phyloP scores from a whole-genome alignment of 1,140 invertebrate species.

The Drosophila novamexicana region DNA sequence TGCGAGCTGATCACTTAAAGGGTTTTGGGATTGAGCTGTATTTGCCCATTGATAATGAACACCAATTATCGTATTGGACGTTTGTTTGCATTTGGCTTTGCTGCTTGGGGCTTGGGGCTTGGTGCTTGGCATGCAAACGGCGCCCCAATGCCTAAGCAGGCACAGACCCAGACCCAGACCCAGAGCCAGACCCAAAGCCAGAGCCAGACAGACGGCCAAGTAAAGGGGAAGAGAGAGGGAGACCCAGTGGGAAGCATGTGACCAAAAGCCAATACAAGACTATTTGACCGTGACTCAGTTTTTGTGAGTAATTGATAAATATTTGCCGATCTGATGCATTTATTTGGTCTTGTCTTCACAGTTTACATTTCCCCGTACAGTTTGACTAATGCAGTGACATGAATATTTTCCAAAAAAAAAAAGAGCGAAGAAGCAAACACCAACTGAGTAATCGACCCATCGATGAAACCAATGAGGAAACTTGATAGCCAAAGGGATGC shows the following conservation, averaged over 20 bases:
- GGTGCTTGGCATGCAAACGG: slow-evolving; percentile 43
- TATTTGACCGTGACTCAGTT: slow-evolving; percentile 72
- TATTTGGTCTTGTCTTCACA: slow-evolving; percentile 39
- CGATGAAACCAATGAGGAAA: not conserved
- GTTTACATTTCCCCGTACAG: slow-evolving; percentile 33
- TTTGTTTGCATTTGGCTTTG: slow-evolving; percentile 54
- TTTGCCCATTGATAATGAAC: slow-evolving; percentile 79
- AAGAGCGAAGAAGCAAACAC: not conserved
- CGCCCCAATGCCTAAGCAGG: slow-evolving; percentile 40
- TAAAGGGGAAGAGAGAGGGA: not conserved
- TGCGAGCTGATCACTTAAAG: slow-evolving; percentile 62
- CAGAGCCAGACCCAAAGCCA: not conserved
- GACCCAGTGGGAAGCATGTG: slow-evolving; percentile 20
- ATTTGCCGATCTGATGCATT: slow-evolving; percentile 62
- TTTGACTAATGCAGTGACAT: slow-evolving; percentile 41
- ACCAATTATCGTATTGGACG: slow-evolving; percentile 70
- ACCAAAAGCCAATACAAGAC: slow-evolving; percentile 21
- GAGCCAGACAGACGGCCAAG: not conserved
- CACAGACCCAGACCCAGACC: slow-evolving; percentile 6
- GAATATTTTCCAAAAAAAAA: not conserved
- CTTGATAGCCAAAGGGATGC: not conserved
- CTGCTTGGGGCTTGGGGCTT: not conserved
- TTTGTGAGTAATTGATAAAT: slow-evolving; percentile 63
- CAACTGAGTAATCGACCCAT: slow-evolving; percentile 37
- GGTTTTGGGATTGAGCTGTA: slow-evolving; percentile 71